These are phyloP conservation scores for Oscheius onirici DNA, from an alignment of 2,888 invertebrate genomes.

Conservation along the genomic window DNA sequence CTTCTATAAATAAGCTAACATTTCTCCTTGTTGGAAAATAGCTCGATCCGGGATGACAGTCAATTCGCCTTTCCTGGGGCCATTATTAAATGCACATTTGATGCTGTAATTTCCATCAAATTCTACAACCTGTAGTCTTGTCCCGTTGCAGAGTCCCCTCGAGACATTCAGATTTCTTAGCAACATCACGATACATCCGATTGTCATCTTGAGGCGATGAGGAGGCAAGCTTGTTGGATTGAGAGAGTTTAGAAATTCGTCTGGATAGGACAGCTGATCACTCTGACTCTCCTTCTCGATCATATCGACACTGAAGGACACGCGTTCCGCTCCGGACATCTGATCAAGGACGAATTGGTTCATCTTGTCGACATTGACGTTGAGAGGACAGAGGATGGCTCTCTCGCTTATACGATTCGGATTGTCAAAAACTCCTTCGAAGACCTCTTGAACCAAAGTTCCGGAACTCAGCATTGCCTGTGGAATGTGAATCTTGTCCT, in stretches of 20 bases:
- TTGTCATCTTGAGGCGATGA: background rate
- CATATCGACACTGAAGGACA: background rate
- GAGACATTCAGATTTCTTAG: background rate
- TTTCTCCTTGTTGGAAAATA: no score
- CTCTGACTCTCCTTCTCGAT: background rate
- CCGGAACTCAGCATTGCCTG: background rate
- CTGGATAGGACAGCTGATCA: background rate
- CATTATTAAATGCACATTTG: background rate
- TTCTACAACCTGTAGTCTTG: background rate
- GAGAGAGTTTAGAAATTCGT: conserved; percentile 27
- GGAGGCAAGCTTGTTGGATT: conserved; percentile 34
- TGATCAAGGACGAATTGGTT: conserved; percentile 80
- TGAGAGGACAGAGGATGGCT: background rate
- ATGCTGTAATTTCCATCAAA: background rate
- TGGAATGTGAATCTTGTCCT: background rate
- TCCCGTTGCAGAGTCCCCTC: conserved; percentile 1
- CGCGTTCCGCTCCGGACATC: no score
- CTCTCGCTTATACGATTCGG: no score
- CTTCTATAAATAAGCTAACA: no score
- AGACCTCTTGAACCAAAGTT: background rate
- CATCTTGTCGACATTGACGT: background rate
- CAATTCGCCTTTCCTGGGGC: background rate
- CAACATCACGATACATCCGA: background rate
- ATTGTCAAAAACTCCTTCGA: background rate
- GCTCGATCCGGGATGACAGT: background rate